Evolutionary conservation across 2,113 vertebrate genomes (phyloP).

Genomic region (Ranitomeya imitator): DNA sequence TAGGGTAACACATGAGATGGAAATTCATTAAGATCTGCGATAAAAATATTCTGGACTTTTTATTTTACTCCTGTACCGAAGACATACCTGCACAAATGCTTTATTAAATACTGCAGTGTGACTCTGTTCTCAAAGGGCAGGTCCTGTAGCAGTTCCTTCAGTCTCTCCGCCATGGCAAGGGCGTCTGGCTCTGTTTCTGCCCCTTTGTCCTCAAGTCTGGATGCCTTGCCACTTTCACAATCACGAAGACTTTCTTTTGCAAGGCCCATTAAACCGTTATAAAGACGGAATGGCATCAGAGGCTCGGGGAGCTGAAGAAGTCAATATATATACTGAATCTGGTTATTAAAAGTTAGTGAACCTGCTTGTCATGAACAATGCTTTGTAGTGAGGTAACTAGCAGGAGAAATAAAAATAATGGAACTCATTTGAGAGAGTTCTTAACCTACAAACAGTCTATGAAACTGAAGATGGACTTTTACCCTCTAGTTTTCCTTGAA

Average conservation of each 20-base stretch:
- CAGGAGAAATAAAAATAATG: not conserved
- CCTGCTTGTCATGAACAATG: not conserved
- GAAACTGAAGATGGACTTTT: too few species aligned
- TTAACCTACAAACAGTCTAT: too few species aligned
- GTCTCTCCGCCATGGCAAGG: conserved; percentile 73
- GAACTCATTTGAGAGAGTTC: too few species aligned
- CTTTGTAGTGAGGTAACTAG: not conserved
- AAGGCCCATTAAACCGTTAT: conserved; percentile 90
- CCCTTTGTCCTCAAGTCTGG: conserved; percentile 73
- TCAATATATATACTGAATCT: not conserved
- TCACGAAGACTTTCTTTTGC: conserved; percentile 90
- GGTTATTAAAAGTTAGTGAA: not conserved
- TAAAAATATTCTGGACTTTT: not conserved
- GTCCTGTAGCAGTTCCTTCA: conserved; percentile 81
- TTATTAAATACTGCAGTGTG: conserved; percentile 82
- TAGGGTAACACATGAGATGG: too few species aligned
- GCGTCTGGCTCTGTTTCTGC: conserved; percentile 72
- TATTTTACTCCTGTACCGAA: not conserved
- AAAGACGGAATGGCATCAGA: conserved; percentile 86
- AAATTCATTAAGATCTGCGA: too few species aligned
- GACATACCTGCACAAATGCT: conserved; percentile 85
- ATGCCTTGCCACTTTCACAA: conserved; percentile 65
- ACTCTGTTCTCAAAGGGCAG: conserved; percentile 80
- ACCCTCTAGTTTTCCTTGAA: not conserved
- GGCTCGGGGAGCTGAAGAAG: conserved; percentile 87